These are phyloP conservation scores for Ceyx cyanopectus DNA, from an alignment of 2,113 vertebrate species.

Conservation along the genomic window DNA sequence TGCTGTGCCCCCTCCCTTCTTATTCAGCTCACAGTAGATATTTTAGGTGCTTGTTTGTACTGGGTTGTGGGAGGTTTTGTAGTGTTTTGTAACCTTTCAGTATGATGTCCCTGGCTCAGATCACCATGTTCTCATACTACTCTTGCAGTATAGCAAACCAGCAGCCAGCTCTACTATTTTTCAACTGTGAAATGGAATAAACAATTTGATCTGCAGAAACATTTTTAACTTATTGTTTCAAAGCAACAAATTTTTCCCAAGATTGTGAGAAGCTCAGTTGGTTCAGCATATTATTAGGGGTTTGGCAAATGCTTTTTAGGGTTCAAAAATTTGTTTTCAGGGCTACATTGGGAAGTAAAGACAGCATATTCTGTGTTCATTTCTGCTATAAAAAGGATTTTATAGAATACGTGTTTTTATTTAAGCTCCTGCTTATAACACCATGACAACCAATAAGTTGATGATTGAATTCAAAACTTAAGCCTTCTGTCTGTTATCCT, in stretches of 20 bases:
- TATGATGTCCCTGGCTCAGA: not conserved
- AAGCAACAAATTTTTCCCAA: not conserved
- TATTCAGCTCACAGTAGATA: not conserved
- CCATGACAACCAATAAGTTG: not conserved
- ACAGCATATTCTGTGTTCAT: not conserved
- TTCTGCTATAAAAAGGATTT: not conserved
- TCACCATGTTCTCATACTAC: not conserved
- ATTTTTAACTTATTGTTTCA: not conserved
- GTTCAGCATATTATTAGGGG: not conserved
- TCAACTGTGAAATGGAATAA: slow-evolving; percentile 5
- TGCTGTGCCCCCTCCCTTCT: accelerated
- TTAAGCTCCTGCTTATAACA: not conserved
- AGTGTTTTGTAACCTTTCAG: not conserved
- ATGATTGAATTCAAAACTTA: not conserved
- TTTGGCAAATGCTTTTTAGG: not conserved
- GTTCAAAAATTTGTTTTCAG: not conserved
- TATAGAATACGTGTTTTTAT: not conserved
- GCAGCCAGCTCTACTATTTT: not conserved
- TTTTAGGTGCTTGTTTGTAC: not conserved
- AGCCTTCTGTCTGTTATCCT: not conserved
- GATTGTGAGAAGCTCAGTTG: not conserved
- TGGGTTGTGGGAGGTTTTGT: not conserved
- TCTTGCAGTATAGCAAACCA: not conserved
- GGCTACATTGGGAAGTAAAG: not conserved
- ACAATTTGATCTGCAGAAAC: not conserved